Base-by-base conservation (phyloP, 2,888 invertebrate genomes). In the Conops quadrifasciatus region DNA sequence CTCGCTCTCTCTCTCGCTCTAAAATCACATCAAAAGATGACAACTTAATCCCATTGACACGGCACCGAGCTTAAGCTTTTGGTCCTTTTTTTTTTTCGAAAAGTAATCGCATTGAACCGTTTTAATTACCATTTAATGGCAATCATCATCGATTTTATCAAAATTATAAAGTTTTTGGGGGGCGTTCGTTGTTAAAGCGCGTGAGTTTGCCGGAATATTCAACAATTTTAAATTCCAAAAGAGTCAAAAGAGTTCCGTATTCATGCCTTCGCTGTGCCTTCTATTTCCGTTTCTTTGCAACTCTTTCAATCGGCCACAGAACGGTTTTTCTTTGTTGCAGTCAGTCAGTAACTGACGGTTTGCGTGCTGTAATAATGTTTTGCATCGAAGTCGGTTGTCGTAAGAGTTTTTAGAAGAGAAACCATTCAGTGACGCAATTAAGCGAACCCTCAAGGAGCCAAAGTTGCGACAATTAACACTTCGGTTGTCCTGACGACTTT, bases 351-450 rank as follows among this genome's bases (percentile, higher is more conserved):
- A 56, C 26, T 3, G 26, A 67, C 36, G 45, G 28, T 58, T 67
- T 67, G 11, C 13, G 24, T 47, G 15, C 2, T 19, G 16, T 63
- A 62, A n/a, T 56, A 36, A 16, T 28, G 51, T 30, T 65, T 21
- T 45, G 36, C 26, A 36, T 36, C 62, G 9, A 45, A 26, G 47
- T 36, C 9, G 59, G 62, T 53, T 62, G 49, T 19, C 36, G 36
- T 62, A 53, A 60, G 62, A 56, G 19, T 62, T 47, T 53, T 70
- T 7, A n/a, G n/a, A n/a, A 67, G 53, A 43, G 74, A 74, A 74
- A 62, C 74, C 74, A n/a, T 71, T 67, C 56, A 28, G 62, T 71
- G 70, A 64, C 70, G 74, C 73, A 74, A 74, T 74, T 74, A 74
- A 72, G 65, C 56, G 70, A 67, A 67, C 60, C 28, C 45, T 67